A percentile compares a stretch with the other conserved stretches of the same genome.
Evolutionary conservation across 2,888 invertebrate genomes (phyloP).

Genomic region (Lithodes maja): DNA sequence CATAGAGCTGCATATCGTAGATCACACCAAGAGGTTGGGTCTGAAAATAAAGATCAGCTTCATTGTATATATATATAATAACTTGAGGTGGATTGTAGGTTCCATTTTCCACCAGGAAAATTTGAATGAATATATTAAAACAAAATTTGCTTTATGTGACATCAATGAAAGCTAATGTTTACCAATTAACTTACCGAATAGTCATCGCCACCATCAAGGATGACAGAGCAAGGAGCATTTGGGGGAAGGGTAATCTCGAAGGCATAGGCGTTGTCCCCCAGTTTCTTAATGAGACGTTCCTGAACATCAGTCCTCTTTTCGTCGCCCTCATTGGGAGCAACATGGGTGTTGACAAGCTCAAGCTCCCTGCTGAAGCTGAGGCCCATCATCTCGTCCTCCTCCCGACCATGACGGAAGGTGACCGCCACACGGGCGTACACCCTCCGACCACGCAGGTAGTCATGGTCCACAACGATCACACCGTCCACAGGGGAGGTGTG

Average conservation of each 20-base stretch:
- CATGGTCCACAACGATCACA: conserved; percentile 89
- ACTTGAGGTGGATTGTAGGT: no score
- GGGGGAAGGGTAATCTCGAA: conserved; percentile 89
- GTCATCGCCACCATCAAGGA: conserved; percentile 79
- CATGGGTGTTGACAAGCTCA: conserved; percentile 78
- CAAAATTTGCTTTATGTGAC: no score
- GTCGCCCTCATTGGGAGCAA: conserved; percentile 82
- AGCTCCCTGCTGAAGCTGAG: conserved; percentile 94
- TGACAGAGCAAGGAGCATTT: conserved; percentile 90
- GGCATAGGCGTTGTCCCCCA: conserved; percentile 85
- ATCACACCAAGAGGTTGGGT: conserved; percentile 91
- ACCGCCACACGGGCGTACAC: conserved; percentile 79
- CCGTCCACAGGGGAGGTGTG: conserved; percentile 94
- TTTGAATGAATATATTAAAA: no score
- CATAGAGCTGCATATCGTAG: conserved; percentile 87
- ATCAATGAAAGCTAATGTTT: neutral
- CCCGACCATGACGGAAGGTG: conserved; percentile 92
- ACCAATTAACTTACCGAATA: conserved; percentile 40
- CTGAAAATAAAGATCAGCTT: conserved; percentile 72
- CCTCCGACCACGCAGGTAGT: conserved; percentile 89
- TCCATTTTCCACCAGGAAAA: no score
- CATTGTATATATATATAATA: no score
- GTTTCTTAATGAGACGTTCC: conserved; percentile 84
- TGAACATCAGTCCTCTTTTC: conserved; percentile 92
- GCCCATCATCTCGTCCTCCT: conserved; percentile 96